Evolutionary conservation across 2,888 invertebrate species (phyloP).

Genomic region (Podotricha telesiphe): DNA sequence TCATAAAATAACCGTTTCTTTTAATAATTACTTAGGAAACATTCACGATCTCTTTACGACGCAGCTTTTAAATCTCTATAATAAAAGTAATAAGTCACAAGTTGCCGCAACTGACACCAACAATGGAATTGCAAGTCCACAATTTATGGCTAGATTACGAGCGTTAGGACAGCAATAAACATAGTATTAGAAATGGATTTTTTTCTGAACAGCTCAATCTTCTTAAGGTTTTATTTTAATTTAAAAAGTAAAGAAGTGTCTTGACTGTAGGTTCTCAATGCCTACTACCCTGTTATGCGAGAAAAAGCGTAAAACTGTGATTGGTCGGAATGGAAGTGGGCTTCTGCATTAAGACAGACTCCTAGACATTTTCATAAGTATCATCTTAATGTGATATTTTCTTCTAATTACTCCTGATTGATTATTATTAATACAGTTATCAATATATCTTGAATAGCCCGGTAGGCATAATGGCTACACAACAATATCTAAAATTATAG

Average conservation of each 20-base stretch:
- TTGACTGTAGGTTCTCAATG: not conserved
- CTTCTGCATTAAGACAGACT: too few species aligned
- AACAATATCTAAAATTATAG: too few species aligned
- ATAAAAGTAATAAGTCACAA: constrained; percentile 30
- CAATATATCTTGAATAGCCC: too few species aligned
- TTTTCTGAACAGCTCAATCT: not conserved
- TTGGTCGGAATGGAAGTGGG: too few species aligned
- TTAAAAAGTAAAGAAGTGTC: not conserved
- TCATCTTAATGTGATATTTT: too few species aligned
- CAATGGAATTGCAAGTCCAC: constrained; percentile 17
- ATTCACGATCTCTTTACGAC: constrained; percentile 1
- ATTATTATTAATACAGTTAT: too few species aligned
- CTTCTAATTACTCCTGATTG: too few species aligned
- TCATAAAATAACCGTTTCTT: not conserved
- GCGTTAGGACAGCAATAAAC: constrained; percentile 9
- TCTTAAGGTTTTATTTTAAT: constrained; percentile 2
- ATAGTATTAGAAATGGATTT: constrained; percentile 1
- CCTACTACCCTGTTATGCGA: too few species aligned
- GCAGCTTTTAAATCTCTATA: not conserved
- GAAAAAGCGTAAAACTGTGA: too few species aligned
- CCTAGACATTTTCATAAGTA: too few species aligned
- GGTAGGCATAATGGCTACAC: too few species aligned
- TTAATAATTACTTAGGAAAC: constrained; percentile 3
- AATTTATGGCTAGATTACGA: constrained; percentile 18
- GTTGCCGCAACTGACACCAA: constrained; percentile 29